These are phyloP conservation scores for Ammodytes marinus DNA, from an alignment of 2,113 vertebrate species.

Conservation along the genomic window DNA sequence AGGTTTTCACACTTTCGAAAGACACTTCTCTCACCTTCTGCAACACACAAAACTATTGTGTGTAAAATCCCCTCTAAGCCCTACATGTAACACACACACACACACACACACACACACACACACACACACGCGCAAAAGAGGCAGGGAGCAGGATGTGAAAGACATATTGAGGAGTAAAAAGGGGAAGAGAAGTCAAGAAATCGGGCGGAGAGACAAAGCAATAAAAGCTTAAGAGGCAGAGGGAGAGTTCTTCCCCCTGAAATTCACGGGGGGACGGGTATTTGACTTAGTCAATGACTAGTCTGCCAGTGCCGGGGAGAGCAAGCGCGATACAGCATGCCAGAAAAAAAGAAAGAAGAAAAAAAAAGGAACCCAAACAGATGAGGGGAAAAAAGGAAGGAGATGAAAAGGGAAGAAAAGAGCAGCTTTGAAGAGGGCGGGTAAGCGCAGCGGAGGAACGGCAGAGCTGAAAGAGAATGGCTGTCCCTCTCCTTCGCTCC, in stretches of 20 bases:
- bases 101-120: slow-evolving; percentile 13
- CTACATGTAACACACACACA: slow-evolving; percentile 24
- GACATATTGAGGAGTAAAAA: slow-evolving; percentile 47
- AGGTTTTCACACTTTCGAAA: background rate
- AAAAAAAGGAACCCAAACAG: slow-evolving; percentile 79
- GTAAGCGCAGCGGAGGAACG: slow-evolving; percentile 72
- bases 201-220: slow-evolving; percentile 61
- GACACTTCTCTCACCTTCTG: background rate
- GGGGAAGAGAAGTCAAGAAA: slow-evolving; percentile 63
- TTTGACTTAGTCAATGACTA: no score
- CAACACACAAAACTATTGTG: slow-evolving; percentile 9
- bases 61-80: slow-evolving; percentile 2
- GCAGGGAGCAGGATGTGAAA: slow-evolving; percentile 44
- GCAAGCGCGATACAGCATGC: slow-evolving; percentile 64
- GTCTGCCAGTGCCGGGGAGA: slow-evolving; percentile 68
- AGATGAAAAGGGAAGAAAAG: slow-evolving; percentile 79
- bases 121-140: slow-evolving; percentile 19
- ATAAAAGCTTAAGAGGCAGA: slow-evolving; percentile 54
- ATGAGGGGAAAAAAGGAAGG: slow-evolving; percentile 73
- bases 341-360: slow-evolving; percentile 60
- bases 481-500: slow-evolving; percentile 72
- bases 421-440: slow-evolving; percentile 82
- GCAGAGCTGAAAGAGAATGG: slow-evolving; percentile 72
- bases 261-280: slow-evolving; percentile 69
- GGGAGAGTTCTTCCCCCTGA: slow-evolving; percentile 37